These are phyloP conservation scores for Nyctereutes procyonoides DNA, from an alignment of 2,113 vertebrate species.

Conservation along the genomic window DNA sequence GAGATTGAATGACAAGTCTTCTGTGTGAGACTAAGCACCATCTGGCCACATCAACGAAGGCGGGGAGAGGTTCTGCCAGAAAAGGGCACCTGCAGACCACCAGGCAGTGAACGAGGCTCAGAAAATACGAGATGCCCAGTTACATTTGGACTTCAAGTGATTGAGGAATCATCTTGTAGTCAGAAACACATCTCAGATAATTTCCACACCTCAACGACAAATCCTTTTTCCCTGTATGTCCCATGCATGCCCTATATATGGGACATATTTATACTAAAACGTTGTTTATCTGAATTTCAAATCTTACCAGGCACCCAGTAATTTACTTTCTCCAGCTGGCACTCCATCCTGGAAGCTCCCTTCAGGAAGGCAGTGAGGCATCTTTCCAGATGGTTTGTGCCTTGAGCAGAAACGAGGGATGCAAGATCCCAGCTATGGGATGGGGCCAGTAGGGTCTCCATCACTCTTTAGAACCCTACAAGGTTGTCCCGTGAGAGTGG, in stretches of 20 bases:
- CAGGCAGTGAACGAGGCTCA: neutral
- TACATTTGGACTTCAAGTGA: neutral
- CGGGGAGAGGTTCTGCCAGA: neutral
- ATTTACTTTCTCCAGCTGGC: neutral
- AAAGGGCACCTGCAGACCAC: neutral
- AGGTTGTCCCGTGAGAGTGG: no score
- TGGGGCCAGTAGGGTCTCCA: neutral
- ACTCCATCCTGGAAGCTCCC: rapidly evolving
- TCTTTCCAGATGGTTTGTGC: neutral
- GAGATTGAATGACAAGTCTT: neutral
- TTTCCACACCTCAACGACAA: neutral
- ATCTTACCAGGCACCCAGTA: neutral
- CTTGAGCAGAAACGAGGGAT: neutral
- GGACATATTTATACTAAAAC: neutral
- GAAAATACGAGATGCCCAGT: neutral
- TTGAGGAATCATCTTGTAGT: neutral
- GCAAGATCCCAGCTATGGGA: neutral
- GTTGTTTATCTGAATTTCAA: neutral
- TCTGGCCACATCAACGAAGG: neutral
- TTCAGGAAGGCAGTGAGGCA: neutral
- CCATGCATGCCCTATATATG: no score
- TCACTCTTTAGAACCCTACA: neutral
- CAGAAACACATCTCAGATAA: no score
- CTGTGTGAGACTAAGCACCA: no score
- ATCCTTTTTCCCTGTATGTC: neutral